Base-by-base conservation (phyloP, 2,113 vertebrate species). In the Syngnathus scovelli region DNA sequence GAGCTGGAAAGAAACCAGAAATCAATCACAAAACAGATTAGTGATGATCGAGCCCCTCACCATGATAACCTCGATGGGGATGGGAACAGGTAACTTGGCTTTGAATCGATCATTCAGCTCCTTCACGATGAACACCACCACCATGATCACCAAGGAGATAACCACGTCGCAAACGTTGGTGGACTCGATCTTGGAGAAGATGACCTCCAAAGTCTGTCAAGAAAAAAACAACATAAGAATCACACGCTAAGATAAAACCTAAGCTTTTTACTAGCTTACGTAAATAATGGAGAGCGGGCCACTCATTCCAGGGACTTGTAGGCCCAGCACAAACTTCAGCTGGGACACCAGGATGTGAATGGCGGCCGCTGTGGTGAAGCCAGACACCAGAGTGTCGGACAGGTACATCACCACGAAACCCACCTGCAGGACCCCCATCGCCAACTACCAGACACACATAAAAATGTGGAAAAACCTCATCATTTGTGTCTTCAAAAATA, bases 401-500 rank as follows among this genome's bases (percentile, higher is more conserved):
- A 98, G 85, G 85, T 98, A 99, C 75, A 94, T 93, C 68, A 94
- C 95, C 0, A 98, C 91, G 43, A 99, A 98, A 59, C 96, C 97
- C 21, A 96, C 70, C 80, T 89, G 94, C 1, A 98, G 72, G 2
- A 92, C 0, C 1, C 96, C 97, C 89, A 98, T 84, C 3, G 80
- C 81, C 81, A 98, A 71, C 96, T 99, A 88, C 67, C 89, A 84
- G 33, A 81, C 15, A 78, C 0, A 66, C 65, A 44, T 44, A 33
- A 3, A 33, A 33, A 33, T 33, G 27, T 33, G 27, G 27, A 3
- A 33, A 33, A 3, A 33, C 27, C 3, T 33, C 27, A 33, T 33
- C 27, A 33, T 33, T 33, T 33, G 27, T 3, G 27, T 33, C 27
- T 33, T 33, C 27, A 33, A 33, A 33, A 33, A 33, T 33, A 3